Evolutionary conservation across 2,113 vertebrate species (phyloP).

Genomic region (Albula goreensis): DNA sequence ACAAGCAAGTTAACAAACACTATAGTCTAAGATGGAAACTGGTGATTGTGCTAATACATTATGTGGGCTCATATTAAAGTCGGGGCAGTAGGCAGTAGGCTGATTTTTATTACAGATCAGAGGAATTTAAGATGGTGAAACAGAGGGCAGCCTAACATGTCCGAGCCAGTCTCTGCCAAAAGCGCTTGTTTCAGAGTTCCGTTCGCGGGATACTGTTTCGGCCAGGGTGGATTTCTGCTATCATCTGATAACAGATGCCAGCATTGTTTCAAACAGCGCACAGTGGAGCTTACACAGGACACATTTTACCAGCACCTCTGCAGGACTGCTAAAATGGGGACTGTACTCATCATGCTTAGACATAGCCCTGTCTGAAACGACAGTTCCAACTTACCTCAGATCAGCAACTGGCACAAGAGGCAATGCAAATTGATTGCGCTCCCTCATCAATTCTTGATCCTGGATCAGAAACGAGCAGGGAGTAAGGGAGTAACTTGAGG

Average conservation of each 20-base stretch:
- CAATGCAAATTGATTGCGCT: not conserved
- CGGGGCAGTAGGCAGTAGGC: not conserved
- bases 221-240: constrained; percentile 51
- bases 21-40: too few relatives aligned
- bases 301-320: constrained; percentile 53
- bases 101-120: not conserved
- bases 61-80: too few relatives aligned
- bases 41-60: too few relatives aligned
- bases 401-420: too few relatives aligned
- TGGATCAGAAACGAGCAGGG: not conserved
- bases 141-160: constrained; percentile 33
- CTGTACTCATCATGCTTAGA: not conserved
- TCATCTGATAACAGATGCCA: constrained; percentile 68
- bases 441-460: not conserved
- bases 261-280: constrained; percentile 46
- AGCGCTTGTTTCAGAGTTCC: constrained; percentile 65
- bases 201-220: constrained; percentile 62
- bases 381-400: too few relatives aligned
- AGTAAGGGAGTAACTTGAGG: not conserved
- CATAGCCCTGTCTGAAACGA: not conserved
- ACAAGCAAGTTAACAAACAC: too few relatives aligned
- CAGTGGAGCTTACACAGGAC: constrained; percentile 47
- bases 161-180: constrained; percentile 58
- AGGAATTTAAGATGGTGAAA: constrained; percentile 18
- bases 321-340: constrained; percentile 46